These are phyloP conservation scores for Daubentonia madagascariensis DNA, from an alignment of 2,113 vertebrate genomes.

Conservation along the genomic window DNA sequence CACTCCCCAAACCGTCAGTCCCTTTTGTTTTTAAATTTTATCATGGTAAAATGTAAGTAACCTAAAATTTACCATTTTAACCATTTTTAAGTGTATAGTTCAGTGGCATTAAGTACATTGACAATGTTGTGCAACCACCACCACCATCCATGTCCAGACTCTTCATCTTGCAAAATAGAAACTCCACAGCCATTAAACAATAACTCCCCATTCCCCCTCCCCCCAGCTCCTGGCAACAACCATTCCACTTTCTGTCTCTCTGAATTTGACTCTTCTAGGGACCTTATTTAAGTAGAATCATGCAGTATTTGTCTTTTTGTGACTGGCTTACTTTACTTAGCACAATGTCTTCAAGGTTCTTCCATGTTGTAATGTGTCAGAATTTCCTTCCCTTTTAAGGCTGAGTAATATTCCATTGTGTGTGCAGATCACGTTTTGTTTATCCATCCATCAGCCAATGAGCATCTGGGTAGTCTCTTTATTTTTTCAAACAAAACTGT, in stretches of 20 bases:
- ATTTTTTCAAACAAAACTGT: not conserved
- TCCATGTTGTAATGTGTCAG: not conserved
- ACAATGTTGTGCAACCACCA: accelerated
- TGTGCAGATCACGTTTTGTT: accelerated
- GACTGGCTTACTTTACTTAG: not conserved
- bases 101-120: not conserved
- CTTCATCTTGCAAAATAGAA: not conserved
- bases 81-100: not conserved
- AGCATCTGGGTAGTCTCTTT: not conserved
- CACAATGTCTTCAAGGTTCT: not conserved
- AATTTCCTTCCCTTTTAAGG: not conserved
- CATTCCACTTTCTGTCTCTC: accelerated
- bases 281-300: accelerated
- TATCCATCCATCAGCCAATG: accelerated
- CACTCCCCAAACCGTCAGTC: not conserved
- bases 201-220: too few relatives aligned
- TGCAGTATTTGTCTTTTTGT: not conserved
- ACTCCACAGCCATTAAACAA: too few relatives aligned
- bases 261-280: not conserved
- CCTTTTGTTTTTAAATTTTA: not conserved
- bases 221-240: not conserved
- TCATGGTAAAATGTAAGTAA: not conserved
- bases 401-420: accelerated
- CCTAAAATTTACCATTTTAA: not conserved
- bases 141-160: not conserved